These are phyloP conservation scores for Hecatera dysodea DNA, from an alignment of 2,888 invertebrate species.

Conservation along the genomic window DNA sequence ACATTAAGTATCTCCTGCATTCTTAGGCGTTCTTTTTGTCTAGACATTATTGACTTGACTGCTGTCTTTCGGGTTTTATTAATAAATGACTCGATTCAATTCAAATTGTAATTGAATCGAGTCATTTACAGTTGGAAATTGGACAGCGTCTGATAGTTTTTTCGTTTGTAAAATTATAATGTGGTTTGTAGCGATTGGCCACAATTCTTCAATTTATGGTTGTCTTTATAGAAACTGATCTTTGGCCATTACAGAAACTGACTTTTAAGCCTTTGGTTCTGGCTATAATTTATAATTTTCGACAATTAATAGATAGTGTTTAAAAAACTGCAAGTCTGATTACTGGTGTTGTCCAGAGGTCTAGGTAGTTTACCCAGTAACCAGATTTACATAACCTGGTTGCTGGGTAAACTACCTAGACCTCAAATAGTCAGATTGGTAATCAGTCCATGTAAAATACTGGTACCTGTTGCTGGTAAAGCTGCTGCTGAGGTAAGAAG, in stretches of 20 bases:
- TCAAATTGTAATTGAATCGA: too few species aligned
- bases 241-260: background rate
- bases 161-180: background rate
- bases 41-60: conserved; percentile 50
- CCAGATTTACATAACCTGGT: too few species aligned
- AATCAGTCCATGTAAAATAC: background rate
- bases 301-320: too few species aligned
- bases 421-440: background rate
- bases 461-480: background rate
- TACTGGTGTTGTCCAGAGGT: too few species aligned
- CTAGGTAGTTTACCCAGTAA: too few species aligned
- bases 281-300: too few species aligned
- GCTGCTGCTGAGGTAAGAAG: background rate
- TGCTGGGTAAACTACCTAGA: too few species aligned
- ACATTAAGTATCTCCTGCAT: conserved; percentile 13
- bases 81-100: conserved; percentile 39
- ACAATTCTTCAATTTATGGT: background rate
- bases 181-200: background rate
- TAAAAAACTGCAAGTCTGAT: too few species aligned
- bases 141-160: background rate
- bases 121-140: conserved; percentile 9
- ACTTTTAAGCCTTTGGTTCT: background rate
- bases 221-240: background rate
- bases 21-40: conserved; percentile 42
- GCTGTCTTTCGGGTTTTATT: conserved; percentile 33